Conservation (phyloP, 2,797 vertebrate species). For the Amazonetta brasiliensis region DNA sequence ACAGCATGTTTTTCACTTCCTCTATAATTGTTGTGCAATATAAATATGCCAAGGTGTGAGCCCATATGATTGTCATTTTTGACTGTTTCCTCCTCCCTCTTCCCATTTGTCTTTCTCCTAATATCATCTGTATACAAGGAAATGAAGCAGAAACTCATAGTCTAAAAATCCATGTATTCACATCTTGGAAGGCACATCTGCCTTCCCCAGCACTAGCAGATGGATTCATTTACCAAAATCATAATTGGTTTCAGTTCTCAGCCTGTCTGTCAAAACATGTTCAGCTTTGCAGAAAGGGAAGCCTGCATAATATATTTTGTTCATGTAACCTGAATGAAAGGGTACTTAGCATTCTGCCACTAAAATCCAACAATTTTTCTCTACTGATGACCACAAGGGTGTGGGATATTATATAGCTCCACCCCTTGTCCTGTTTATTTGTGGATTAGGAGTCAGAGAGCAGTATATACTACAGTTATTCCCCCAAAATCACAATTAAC, state of each 20-base stretch:
- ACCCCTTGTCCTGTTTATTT: background rate
- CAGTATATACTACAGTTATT: background rate
- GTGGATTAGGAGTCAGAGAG: background rate
- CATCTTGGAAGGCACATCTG: background rate
- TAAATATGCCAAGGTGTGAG: background rate
- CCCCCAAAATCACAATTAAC: background rate
- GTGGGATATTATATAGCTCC: background rate
- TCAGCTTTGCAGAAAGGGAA: background rate
- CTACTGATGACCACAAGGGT: background rate
- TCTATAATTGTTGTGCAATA: background rate
- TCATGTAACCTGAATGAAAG: background rate
- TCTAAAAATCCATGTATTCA: background rate
- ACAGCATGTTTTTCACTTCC: background rate
- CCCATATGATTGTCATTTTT: background rate
- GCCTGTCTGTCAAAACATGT: background rate
- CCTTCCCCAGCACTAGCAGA: background rate
- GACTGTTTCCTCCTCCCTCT: background rate
- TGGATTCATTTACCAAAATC: constrained; percentile 9
- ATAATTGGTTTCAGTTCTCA: background rate
- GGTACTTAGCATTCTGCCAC: background rate
- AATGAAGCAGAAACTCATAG: background rate
- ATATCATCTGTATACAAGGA: background rate
- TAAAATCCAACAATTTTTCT: background rate
- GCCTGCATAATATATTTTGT: background rate
- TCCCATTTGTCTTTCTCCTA: background rate